Evolutionary conservation across 2,797 vertebrate species (phyloP).

Genomic region (Gorsachius magnificus): DNA sequence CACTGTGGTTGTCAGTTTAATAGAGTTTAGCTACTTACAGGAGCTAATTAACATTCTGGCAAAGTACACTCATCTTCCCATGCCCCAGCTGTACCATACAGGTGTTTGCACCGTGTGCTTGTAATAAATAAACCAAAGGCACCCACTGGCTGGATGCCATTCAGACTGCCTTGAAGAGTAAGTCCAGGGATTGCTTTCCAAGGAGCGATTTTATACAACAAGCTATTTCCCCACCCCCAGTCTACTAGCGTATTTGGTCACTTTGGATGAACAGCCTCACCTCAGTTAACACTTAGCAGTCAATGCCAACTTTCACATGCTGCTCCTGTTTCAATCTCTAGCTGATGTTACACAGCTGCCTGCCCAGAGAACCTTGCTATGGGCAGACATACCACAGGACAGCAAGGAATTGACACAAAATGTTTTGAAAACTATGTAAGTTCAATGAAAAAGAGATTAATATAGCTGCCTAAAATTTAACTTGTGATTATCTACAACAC

Average conservation of each 20-base stretch:
- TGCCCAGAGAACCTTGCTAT: neutral
- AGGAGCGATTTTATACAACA: neutral
- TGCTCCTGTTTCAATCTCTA: neutral
- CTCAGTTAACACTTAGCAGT: neutral
- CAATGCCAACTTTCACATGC: neutral
- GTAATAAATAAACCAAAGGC: neutral
- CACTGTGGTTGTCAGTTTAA: neutral
- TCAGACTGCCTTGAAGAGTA: fast-evolving
- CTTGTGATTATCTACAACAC: neutral
- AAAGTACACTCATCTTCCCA: neutral
- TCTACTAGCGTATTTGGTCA: neutral
- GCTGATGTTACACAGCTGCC: neutral
- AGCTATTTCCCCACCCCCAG: neutral
- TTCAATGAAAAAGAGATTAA: neutral
- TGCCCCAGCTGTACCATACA: neutral
- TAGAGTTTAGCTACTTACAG: neutral
- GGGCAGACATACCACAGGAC: neutral
- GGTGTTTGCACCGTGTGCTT: neutral
- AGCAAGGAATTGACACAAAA: neutral
- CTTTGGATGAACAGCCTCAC: neutral
- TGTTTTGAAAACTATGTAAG: neutral
- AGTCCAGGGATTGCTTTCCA: neutral
- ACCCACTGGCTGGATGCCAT: neutral
- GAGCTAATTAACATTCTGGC: neutral
- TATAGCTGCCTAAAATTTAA: neutral